Evolutionary conservation across 2,888 invertebrate genomes (phyloP), one percentile per base, ranked within the genome.

Genomic region (Flexamia atlantica): DNA sequence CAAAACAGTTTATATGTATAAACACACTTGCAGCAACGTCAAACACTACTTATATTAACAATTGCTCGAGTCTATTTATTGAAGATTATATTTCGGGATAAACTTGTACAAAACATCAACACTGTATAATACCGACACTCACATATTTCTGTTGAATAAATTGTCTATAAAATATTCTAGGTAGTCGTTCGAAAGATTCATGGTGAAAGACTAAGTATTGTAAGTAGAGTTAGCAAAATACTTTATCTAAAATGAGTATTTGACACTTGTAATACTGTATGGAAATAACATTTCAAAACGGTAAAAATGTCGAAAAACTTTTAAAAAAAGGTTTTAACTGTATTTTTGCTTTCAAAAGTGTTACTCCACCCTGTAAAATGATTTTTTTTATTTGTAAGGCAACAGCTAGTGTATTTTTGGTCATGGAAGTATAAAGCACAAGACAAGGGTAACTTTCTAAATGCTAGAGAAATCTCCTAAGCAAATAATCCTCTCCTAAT

Each of bases 131-230:
- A 28, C 12, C 20, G 30, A 64, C 64, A 64, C 28, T 30, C 28
- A 28, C 30, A 30, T 53, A 53, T 23, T 4, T 23, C 23, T 53
- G 53, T 10, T 28, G 25, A 64, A 64, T 64, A 64, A 28, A 64
- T 64, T 64, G 64, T 64, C 64, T 64, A 64, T 64, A 64, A 64
- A 64, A 64, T 64, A 64, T 30, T 64, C 4, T 57, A 3, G 57
- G 23, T 20, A n/a, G 23, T 57, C 20, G 3, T 7, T 53, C 5
- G 20, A 23, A 53, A 5, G 7, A 10, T 28, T 14, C 12, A 4
- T 10, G 25, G 4, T 30, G 64, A 64, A 30, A 64, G 30, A 28
- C 64, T 53, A 17, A 23, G 12, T 64, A 28, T 64, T 64, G 17
- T 12, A 28, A 64, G 30, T 28, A 53, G 14, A 20, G 14, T 53